Percentiles rank a stretch among this genome's conserved stretches.
These are phyloP conservation scores for Chaetophractus vellerosus DNA, from an alignment of 2,797 vertebrate species.

Conservation along the genomic window DNA sequence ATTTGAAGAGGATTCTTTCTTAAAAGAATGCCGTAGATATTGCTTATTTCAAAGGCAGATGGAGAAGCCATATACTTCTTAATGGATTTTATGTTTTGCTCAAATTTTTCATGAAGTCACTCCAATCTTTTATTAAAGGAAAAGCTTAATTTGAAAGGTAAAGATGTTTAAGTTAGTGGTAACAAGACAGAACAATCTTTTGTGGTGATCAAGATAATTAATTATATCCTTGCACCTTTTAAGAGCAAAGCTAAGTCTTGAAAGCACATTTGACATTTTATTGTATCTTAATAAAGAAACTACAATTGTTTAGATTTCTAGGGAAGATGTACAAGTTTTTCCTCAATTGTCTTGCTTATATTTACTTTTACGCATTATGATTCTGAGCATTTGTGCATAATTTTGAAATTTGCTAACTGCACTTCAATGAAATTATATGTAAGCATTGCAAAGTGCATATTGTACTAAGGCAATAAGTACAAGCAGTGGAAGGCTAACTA, in stretches of 20 bases:
- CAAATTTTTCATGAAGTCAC: background rate
- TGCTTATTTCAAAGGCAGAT: slow-evolving; percentile 4
- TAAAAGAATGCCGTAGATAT: slow-evolving; percentile 40
- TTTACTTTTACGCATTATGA: background rate
- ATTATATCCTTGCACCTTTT: background rate
- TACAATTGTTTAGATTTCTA: background rate
- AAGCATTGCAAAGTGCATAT: background rate
- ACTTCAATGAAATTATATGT: background rate
- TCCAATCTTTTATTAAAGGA: slow-evolving; percentile 34
- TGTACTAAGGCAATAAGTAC: background rate
- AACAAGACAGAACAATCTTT: background rate
- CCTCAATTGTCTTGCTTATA: background rate
- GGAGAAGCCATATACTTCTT: background rate
- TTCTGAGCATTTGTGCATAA: background rate
- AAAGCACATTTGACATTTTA: slow-evolving; percentile 54
- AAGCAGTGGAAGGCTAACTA: background rate
- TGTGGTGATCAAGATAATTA: background rate
- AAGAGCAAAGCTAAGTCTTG: background rate
- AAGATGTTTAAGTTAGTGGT: background rate
- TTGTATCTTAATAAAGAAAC: background rate
- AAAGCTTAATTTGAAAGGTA: background rate
- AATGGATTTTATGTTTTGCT: slow-evolving; percentile 12
- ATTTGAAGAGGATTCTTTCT: slow-evolving; percentile 11
- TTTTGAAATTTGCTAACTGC: background rate
- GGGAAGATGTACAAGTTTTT: background rate